Evolutionary conservation across 35 echinoderm and acorn worm species (phyloP), one percentile per base, ranked within the genome.

Genomic region (Heliocidaris tuberculata): DNA sequence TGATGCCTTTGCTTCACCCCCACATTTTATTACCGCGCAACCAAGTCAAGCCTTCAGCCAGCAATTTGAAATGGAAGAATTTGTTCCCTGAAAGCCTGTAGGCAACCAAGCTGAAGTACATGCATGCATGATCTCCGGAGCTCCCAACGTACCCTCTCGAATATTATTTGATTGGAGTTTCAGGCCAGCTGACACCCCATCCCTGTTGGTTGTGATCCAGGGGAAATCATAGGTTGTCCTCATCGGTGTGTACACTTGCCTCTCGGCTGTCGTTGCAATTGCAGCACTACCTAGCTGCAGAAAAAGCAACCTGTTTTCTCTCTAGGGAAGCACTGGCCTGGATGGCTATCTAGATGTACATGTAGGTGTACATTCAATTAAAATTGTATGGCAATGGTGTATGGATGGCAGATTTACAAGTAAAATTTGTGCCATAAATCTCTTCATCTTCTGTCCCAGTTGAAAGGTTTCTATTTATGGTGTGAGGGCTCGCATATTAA

Each of bases 191-290:
- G 65, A 78, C 65, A 78, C 65, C 6, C 65, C 65, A 78, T 78
- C 65, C 65, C 65, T 78, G 27, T 78, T 78, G 65, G 65, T 78
- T 78, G 21, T 4, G 6, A 78, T 78, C 65, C 65, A 78, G 27
- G 65, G 65, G 65, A 78, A 78, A 78, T 78, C 65, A 78, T 27
- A 78, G 65, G 15, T 78, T 78, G 65, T 78, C 65, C 65, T 78
- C 65, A 78, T 78, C 65, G 21, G 65, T 24, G 21, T 78, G 65
- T 78, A 78, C 65, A 27, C 65, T 78, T 78, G 65, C 65, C 65
- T 78, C 27, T 78, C 65, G 65, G 21, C 65, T 78, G 65, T 78
- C 65, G 65, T 27, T 78, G 65, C 65, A 78, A 78, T 78, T 78
- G 65, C 65, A 27, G 65, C 27, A 24, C 17, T 2, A 78, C 65